Base-by-base conservation (phyloP, 2,797 vertebrate genomes). In the Epinephelus malabaricus region DNA sequence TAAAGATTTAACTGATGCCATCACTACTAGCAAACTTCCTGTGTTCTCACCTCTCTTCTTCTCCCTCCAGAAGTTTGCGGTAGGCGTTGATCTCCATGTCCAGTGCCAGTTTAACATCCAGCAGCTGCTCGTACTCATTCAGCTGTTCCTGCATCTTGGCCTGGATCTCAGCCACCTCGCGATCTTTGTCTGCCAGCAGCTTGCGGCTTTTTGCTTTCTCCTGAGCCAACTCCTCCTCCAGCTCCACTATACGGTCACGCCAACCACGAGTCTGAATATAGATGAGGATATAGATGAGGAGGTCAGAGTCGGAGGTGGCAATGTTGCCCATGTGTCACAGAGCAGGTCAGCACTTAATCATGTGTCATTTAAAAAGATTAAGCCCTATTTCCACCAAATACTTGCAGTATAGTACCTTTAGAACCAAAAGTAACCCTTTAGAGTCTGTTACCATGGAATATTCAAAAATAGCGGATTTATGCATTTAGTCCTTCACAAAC, bases 51-150 rank as follows among this genome's bases (percentile, higher is more conserved):
- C 98, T 96, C 77, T 98, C 96, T 64, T 99, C 98, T 86, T 99
- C 98, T 25, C 96, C 96, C 81, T 99, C 98, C 79, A 99, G 88
- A 27, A 99, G 92, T 54, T 98, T 97, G 79, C 97, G 94, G 64
- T 99, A 99, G 53, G 97, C 97, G 14, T 76, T 96, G 87, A 99
- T 99, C 91, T 99, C 98, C 97, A 97, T 96, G 94, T 99, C 97
- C 77, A 98, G 92, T 9, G 97, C 96, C 73, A 98, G 93, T 76
- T 99, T 99, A 3, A 98, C 96, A 61, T 99, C 97, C 73, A 99
- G 94, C 72, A 99, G 96, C 67, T 98, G 95, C 19, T 98, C 96
- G 0, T 97, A 98, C 40, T 97, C 96, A 0, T 86, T 94, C 73
- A 99, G 92, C 82, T 98, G 97, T 0, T 94, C 91, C 84, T 97